Evolutionary conservation across 2,113 vertebrate genomes (phyloP).

Genomic region (Platycercus adscitus): DNA sequence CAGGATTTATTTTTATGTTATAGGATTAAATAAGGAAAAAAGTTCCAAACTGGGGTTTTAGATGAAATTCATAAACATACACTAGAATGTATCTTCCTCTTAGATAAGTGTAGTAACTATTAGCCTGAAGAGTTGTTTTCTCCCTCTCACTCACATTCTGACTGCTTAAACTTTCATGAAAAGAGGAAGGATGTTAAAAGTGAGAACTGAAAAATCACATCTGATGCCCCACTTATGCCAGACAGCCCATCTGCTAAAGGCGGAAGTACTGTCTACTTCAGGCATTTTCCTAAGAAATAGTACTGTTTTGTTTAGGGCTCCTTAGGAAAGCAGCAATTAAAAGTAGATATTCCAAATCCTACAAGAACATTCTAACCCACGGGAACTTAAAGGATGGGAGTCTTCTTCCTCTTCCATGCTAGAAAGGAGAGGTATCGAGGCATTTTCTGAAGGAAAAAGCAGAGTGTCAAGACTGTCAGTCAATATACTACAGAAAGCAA

Average conservation of each 20-base stretch:
- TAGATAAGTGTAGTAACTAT: neutral
- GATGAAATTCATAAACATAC: neutral
- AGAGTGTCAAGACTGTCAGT: neutral
- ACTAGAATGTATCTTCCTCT: neutral
- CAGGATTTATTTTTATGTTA: neutral
- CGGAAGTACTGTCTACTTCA: neutral
- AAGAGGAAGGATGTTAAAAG: conserved; percentile 26
- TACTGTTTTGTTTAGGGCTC: neutral
- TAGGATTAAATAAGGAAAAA: neutral
- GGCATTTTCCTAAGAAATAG: neutral
- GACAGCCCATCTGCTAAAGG: neutral
- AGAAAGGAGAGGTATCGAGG: neutral
- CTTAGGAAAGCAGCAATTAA: neutral
- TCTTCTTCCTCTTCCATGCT: neutral
- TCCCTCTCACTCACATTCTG: neutral
- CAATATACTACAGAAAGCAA: neutral
- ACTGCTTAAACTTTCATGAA: neutral
- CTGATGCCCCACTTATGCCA: neutral
- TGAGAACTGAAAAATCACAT: conserved; percentile 21
- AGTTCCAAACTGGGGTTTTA: neutral
- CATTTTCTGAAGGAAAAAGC: neutral
- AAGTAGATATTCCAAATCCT: neutral
- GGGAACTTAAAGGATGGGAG: neutral
- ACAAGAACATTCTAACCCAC: neutral
- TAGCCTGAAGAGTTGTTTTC: neutral